Conservation (phyloP, 2,113 vertebrate species). For the Falco punctatus region DNA sequence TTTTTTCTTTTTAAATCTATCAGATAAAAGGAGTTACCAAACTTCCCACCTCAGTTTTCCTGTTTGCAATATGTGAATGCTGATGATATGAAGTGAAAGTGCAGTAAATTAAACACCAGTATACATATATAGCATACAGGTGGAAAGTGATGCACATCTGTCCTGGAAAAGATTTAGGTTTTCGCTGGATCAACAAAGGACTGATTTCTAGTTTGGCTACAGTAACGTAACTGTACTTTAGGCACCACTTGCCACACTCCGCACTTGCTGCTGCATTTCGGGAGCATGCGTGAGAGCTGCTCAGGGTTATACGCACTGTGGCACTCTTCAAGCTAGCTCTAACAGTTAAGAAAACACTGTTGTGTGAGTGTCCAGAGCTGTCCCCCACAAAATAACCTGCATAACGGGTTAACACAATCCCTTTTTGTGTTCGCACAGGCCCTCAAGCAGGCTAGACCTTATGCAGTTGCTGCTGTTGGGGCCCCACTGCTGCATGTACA, state of each 20-base stretch:
- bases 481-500: accelerated
- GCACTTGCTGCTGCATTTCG: not conserved
- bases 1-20: not conserved
- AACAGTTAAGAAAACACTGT: not conserved
- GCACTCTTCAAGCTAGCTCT: not conserved
- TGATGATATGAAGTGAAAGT: not conserved
- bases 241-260: not conserved
- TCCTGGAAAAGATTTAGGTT: not conserved
- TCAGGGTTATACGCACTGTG: not conserved
- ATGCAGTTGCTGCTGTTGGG: accelerated
- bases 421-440: not conserved
- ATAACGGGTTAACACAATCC: not conserved
- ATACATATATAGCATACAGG: not conserved
- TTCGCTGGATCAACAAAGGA: not conserved
- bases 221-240: too few species aligned
- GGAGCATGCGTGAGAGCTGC: not conserved
- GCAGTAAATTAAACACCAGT: not conserved
- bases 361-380: not conserved
- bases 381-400: not conserved
- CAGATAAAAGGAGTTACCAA: not conserved
- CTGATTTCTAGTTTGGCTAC: not conserved
- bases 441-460: not conserved
- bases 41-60: not conserved
- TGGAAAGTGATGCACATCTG: not conserved
- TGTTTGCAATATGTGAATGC: not conserved